phyloP scores from a whole-genome alignment of 2,888 invertebrate species.

The Crepidodera aurea region DNA sequence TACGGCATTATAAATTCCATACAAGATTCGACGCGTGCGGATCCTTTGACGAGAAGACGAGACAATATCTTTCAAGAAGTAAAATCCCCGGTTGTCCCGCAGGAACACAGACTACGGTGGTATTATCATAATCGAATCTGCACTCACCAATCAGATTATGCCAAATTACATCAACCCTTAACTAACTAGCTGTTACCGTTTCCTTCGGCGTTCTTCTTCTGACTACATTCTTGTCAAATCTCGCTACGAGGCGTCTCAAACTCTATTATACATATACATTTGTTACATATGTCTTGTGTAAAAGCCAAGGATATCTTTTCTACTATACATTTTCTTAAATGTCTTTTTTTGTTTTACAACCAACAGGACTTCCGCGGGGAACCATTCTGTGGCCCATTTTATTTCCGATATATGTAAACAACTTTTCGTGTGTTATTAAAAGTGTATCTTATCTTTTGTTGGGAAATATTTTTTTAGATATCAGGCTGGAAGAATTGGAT shows the following conservation, averaged over 20 bases:
- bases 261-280: neutral
- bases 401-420: too few species aligned
- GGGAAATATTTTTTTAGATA: too few species aligned
- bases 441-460: too few species aligned
- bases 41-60: conserved; percentile 7
- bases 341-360: too few species aligned
- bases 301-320: too few species aligned
- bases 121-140: conserved; percentile 61
- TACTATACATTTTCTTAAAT: neutral
- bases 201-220: conserved; percentile 46
- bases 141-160: conserved; percentile 57
- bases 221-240: conserved; percentile 9
- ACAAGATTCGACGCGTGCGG: conserved; percentile 1
- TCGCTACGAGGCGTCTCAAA: conserved; percentile 10
- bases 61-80: conserved; percentile 25
- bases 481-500: too few species aligned
- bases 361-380: too few species aligned
- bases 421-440: too few species aligned
- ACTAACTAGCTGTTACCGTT: conserved; percentile 56
- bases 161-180: conserved; percentile 58
- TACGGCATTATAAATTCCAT: conserved; percentile 8
- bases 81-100: conserved; percentile 26
- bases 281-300: too few species aligned
- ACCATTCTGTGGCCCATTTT: too few species aligned
- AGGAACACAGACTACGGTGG: conserved; percentile 44